phyloP scores from a whole-genome alignment of 2,888 invertebrate species.

The Tinea trinotella region DNA sequence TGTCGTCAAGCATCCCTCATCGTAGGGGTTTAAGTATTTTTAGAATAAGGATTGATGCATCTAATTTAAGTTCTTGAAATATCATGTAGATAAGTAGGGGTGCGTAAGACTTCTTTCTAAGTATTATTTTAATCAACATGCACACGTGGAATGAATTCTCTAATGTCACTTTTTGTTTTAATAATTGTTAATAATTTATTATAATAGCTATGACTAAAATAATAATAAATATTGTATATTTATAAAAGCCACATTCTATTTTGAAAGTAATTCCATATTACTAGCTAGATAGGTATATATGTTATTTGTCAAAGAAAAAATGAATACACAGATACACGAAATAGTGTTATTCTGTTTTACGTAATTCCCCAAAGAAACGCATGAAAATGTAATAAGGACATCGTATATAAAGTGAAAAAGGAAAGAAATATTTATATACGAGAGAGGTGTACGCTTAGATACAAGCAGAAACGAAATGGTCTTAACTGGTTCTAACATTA shows the following conservation, averaged over 20 bases:
- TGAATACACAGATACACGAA: conserved; percentile 10
- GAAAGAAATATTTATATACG: conserved; percentile 38
- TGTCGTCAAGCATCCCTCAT: conserved; percentile 64
- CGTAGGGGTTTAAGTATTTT: conserved; percentile 53
- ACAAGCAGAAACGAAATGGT: conserved; percentile 47
- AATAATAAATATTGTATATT: no score
- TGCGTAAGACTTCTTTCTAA: background rate
- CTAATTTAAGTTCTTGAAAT: conserved; percentile 31
- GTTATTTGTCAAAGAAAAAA: conserved; percentile 4
- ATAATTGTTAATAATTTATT: no score
- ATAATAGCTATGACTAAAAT: no score
- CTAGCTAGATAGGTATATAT: no score
- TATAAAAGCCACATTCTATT: no score
- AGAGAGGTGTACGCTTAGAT: conserved; percentile 41
- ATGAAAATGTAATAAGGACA: conserved; percentile 32
- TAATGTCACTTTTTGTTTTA: no score
- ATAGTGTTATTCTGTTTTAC: conserved; percentile 46
- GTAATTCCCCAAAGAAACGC: conserved; percentile 38
- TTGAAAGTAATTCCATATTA: no score
- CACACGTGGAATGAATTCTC: background rate
- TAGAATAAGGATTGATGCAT: conserved; percentile 50
- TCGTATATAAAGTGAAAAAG: conserved; percentile 15
- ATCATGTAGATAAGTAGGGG: background rate
- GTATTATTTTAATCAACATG: background rate
- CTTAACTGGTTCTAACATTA: conserved; percentile 64